A percentile compares a stretch with the other conserved stretches of the same genome.
Conservation (phyloP, 2,797 vertebrate species). For the Centropyge bicolor region DNA sequence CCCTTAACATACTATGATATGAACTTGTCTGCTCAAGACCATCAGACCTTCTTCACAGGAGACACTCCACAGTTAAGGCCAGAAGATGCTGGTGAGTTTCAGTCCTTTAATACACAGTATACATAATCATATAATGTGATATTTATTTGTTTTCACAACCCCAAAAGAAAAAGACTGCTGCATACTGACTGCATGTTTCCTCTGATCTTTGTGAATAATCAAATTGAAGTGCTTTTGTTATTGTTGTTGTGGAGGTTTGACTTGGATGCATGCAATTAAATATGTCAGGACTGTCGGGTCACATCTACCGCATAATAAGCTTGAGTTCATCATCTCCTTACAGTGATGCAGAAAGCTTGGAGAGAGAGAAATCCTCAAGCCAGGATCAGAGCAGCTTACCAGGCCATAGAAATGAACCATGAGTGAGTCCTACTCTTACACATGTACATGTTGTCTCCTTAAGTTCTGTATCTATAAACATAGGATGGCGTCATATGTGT, state of each 20-base stretch:
- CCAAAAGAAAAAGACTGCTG: background rate
- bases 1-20: constrained; percentile 99
- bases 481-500: background rate
- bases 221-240: background rate
- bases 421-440: constrained; percentile 89
- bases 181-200: background rate
- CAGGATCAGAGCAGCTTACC: constrained; percentile 96
- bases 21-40: constrained; percentile 99
- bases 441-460: constrained; percentile 4
- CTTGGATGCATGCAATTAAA: background rate
- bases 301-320: constrained; percentile 35
- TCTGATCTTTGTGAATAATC: background rate
- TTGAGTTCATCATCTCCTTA: constrained; percentile 56
- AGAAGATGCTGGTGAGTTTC: constrained; percentile 92
- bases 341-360: constrained; percentile 99
- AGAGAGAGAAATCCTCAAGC: constrained; percentile 97
- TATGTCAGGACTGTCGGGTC: constrained; percentile 7
- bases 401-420: constrained; percentile 96
- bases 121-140: background rate
- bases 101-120: background rate
- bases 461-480: background rate
- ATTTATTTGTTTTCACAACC: background rate
- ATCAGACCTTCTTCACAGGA: constrained; percentile 98
- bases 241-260: background rate
- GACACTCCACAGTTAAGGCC: constrained; percentile 94